A percentile compares a stretch with the other conserved stretches of the same genome.
Conservation (phyloP, 2,888 invertebrate species). For the Notodonta dromedarius region DNA sequence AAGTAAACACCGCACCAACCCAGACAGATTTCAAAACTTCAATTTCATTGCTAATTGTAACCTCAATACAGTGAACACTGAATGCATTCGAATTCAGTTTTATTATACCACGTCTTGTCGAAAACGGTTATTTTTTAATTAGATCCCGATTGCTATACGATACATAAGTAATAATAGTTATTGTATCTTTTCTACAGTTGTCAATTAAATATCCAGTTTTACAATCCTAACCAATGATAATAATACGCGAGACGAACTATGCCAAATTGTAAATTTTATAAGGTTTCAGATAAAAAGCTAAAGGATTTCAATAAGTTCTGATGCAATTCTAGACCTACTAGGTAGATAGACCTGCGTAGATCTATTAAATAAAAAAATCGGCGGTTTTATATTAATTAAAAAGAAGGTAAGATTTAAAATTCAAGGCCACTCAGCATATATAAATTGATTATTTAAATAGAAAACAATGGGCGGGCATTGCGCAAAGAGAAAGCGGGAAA, state of each 20-base stretch:
- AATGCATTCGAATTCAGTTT: constrained; percentile 1
- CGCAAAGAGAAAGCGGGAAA: constrained; percentile 73
- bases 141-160: neutral
- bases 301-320: too few species aligned
- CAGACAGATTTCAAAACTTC: constrained; percentile 18
- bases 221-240: neutral
- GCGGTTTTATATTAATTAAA: too few species aligned
- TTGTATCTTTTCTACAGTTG: neutral
- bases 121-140: constrained; percentile 3
- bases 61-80: constrained; percentile 12
- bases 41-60: constrained; percentile 12
- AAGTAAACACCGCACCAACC: constrained; percentile 11
- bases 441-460: constrained; percentile 61
- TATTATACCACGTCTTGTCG: neutral
- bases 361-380: neutral
- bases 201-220: neutral
- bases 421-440: constrained; percentile 16
- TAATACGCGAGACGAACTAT: neutral
- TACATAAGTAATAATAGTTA: neutral
- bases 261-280: neutral
- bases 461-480: constrained; percentile 59
- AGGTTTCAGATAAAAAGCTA: too few species aligned
- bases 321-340: too few species aligned
- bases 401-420: neutral
- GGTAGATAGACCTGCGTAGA: too few species aligned